Conservation (phyloP, 2,797 vertebrate species). For the Hydrophis major region DNA sequence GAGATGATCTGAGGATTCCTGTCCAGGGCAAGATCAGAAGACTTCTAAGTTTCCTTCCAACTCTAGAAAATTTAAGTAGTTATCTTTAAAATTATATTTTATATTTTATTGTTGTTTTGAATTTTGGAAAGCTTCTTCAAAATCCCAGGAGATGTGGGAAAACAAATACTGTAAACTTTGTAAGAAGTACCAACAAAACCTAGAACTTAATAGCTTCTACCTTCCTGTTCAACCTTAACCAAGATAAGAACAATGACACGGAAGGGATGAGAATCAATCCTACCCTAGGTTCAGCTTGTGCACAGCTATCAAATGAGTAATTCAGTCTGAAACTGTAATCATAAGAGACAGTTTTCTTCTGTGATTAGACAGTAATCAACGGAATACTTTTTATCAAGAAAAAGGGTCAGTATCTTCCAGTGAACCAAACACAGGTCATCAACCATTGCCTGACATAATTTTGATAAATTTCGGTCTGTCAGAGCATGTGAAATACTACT, state of each 20-base stretch:
- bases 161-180: not conserved
- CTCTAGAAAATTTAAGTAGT: not conserved
- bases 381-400: constrained; percentile 34
- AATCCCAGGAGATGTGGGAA: not conserved
- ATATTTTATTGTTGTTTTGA: too few species aligned
- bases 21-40: not conserved
- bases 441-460: constrained; percentile 42
- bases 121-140: not conserved
- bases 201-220: not conserved
- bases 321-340: constrained; percentile 44
- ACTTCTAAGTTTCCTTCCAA: not conserved
- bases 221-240: constrained; percentile 20
- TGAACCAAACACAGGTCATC: constrained; percentile 35
- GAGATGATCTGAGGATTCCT: not conserved
- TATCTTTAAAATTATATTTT: not conserved
- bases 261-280: constrained; percentile 26
- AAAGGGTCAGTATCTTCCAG: constrained; percentile 25
- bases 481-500: not conserved
- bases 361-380: constrained; percentile 12
- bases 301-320: constrained; percentile 48
- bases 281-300: constrained; percentile 16
- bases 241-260: constrained; percentile 26
- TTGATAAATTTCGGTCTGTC: constrained; percentile 35
- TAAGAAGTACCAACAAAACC: not conserved
- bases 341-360: constrained; percentile 40